phyloP scores from a whole-genome alignment of 2,888 invertebrate genomes.

The Ophion ventricosus region DNA sequence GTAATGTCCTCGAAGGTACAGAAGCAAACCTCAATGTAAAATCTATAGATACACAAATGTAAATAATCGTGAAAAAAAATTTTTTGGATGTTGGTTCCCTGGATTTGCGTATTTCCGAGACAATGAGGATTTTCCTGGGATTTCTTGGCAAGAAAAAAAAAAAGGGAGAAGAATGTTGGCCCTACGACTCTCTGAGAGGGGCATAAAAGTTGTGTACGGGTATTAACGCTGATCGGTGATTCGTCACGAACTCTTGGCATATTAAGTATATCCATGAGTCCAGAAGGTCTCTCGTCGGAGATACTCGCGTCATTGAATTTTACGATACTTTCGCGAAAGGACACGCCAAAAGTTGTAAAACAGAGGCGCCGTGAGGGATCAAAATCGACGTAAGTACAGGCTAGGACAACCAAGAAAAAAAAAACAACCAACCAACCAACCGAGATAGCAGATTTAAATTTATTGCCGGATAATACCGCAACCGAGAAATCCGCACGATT shows the following conservation, averaged over 20 bases:
- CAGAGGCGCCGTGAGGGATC: conserved; percentile 61
- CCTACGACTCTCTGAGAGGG: conserved; percentile 51
- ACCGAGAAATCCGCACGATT: conserved; percentile 44
- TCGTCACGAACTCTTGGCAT: conserved; percentile 7
- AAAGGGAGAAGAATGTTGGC: conserved; percentile 43
- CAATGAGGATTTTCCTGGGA: conserved; percentile 43
- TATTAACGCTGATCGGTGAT: conserved; percentile 59
- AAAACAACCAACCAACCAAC: conserved; percentile 25
- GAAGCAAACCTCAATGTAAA: conserved; percentile 17
- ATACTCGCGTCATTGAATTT: conserved; percentile 32
- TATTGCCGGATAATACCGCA: conserved; percentile 21
- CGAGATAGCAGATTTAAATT: conserved; percentile 23
- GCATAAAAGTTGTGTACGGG: conserved; percentile 64
- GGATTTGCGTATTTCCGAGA: conserved; percentile 66
- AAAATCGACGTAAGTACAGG: conserved; percentile 41
- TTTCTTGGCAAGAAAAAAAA: conserved; percentile 37
- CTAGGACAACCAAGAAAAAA: neutral
- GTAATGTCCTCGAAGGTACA: conserved; percentile 31
- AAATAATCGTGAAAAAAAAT: neutral
- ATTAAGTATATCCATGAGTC: neutral
- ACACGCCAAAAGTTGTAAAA: conserved; percentile 62
- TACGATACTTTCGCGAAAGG: conserved; percentile 24
- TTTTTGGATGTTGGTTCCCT: conserved; percentile 24
- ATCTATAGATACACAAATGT: neutral
- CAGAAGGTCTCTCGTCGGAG: neutral